A percentile compares a stretch with the other conserved stretches of the same genome.
Evolutionary conservation across 2,888 invertebrate species (phyloP).

Genomic region (Drosophila paramelanica): DNA sequence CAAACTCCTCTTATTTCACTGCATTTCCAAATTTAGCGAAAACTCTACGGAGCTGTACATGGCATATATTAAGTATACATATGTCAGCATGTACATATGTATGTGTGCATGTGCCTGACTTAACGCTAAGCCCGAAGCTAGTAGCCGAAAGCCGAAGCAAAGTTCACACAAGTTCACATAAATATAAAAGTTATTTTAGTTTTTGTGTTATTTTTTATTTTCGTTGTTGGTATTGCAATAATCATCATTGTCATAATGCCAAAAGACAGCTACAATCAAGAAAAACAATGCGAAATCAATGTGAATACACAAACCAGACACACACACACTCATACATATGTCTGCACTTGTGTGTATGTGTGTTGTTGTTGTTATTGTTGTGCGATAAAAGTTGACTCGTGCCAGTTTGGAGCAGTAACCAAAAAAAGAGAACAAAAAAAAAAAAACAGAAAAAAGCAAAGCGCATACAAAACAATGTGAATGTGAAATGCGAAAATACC

Average conservation of each 20-base stretch:
- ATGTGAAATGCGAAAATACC: slow-evolving; percentile 63
- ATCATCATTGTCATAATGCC: slow-evolving; percentile 63
- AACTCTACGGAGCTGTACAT: background rate
- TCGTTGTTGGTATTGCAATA: slow-evolving; percentile 51
- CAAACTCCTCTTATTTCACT: background rate
- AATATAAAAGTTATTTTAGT: slow-evolving; percentile 35
- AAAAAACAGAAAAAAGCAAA: slow-evolving; percentile 15
- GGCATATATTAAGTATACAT: background rate
- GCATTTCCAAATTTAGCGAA: background rate
- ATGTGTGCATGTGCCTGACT: slow-evolving; percentile 24
- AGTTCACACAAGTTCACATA: slow-evolving; percentile 42
- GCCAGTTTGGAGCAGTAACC: slow-evolving; percentile 65
- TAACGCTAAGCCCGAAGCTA: slow-evolving; percentile 8
- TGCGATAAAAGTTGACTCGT: slow-evolving; percentile 75
- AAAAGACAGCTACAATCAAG: slow-evolving; percentile 48
- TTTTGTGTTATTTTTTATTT: slow-evolving; percentile 23
- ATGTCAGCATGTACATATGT: background rate
- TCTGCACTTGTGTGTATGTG: background rate
- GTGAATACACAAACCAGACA: slow-evolving; percentile 25
- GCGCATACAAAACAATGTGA: slow-evolving; percentile 57
- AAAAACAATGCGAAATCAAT: slow-evolving; percentile 68
- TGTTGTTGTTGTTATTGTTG: slow-evolving; percentile 33
- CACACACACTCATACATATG: slow-evolving; percentile 7
- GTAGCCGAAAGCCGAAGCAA: slow-evolving; percentile 13
- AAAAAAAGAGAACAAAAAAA: slow-evolving; percentile 20